phyloP scores from a whole-genome alignment of 2,113 vertebrate species.

The Piliocolobus tephrosceles region DNA sequence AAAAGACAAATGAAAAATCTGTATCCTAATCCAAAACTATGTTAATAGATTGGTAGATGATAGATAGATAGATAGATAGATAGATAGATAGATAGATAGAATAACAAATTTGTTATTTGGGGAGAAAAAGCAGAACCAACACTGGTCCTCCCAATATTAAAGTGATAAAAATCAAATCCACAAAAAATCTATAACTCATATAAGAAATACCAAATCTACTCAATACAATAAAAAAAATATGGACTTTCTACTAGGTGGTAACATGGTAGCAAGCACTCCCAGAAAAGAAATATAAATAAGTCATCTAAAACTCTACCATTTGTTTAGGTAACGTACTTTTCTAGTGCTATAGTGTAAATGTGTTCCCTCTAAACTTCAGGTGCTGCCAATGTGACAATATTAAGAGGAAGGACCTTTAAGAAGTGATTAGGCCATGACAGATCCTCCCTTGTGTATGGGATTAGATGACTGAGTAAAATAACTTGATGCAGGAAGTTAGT shows the following conservation, averaged over 20 bases:
- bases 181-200: background rate
- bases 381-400: background rate
- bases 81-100: background rate
- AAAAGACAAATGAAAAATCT: background rate
- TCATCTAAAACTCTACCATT: background rate
- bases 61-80: background rate
- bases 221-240: background rate
- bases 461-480: no score
- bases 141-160: background rate
- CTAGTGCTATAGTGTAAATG: background rate
- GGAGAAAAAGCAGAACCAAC: background rate
- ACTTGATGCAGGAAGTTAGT: no score
- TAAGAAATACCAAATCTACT: background rate
- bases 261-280: background rate
- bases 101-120: background rate
- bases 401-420: background rate
- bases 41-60: background rate
- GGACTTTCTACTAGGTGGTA: background rate
- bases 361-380: background rate
- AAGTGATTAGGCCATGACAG: background rate
- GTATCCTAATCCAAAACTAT: background rate
- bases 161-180: background rate
- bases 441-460: rapidly evolving
- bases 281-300: background rate
- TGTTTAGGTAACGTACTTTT: background rate